phyloP scores from a whole-genome alignment of 1,140 invertebrate genomes.

The Brachionus manjavacas region DNA sequence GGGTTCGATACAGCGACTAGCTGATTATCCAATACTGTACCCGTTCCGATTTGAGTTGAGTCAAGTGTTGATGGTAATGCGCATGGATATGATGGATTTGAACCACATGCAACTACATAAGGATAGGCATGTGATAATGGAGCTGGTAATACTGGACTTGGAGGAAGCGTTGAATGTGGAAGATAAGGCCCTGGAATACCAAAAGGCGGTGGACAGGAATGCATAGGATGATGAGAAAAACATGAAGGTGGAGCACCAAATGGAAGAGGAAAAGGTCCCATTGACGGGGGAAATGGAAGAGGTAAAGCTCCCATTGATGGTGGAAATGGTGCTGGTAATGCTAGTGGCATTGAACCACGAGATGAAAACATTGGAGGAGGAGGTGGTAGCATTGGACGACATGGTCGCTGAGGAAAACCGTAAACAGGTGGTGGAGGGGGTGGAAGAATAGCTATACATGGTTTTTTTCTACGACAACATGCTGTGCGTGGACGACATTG shows the following conservation, averaged over 20 bases:
- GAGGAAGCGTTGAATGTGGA: background rate
- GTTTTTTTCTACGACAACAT: background rate
- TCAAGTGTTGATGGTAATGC: background rate
- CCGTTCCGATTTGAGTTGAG: background rate
- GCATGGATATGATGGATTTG: background rate
- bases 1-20: background rate
- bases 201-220: background rate
- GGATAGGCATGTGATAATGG: background rate
- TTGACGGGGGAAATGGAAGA: background rate
- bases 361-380: background rate
- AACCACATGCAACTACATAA: background rate
- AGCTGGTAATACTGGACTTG: background rate
- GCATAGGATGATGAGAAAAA: background rate
- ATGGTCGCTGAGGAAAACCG: background rate
- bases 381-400: background rate
- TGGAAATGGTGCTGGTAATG: background rate
- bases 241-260: background rate
- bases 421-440: background rate
- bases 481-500: background rate
- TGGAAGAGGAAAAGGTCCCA: background rate
- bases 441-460: background rate
- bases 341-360: background rate
- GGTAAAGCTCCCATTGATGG: background rate
- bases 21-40: background rate
- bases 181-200: background rate